phyloP scores from a whole-genome alignment of 2,113 vertebrate genomes.

The Sinocyclocheilus anophthalmus region DNA sequence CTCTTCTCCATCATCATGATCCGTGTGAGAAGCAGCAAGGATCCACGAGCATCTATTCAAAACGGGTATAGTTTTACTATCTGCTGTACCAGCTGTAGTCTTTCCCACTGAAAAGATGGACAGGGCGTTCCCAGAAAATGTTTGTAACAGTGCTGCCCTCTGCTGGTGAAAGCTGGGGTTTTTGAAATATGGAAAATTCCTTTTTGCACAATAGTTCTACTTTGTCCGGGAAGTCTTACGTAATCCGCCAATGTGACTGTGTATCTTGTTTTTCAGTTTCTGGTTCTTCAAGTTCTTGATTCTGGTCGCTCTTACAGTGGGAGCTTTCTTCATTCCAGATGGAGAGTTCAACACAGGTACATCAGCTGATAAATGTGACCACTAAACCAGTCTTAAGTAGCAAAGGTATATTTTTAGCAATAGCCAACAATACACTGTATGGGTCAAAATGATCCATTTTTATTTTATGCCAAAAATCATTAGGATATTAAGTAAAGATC shows the following conservation, averaged over 20 bases:
- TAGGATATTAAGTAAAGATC: too few species aligned
- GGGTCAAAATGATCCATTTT: too few species aligned
- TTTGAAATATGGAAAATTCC: neutral
- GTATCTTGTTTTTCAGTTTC: slow-evolving; percentile 76
- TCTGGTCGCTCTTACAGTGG: slow-evolving; percentile 89
- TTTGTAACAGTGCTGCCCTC: neutral
- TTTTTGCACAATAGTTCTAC: slow-evolving; percentile 5
- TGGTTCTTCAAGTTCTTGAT: slow-evolving; percentile 98
- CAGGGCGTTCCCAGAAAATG: neutral
- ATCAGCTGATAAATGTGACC: neutral
- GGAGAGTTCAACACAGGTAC: slow-evolving; percentile 87
- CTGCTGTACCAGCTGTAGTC: neutral
- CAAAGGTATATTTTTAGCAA: too few species aligned
- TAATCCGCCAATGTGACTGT: neutral
- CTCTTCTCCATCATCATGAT: slow-evolving; percentile 85
- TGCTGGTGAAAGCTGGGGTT: neutral
- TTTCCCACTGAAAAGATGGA: neutral
- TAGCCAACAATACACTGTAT: too few species aligned
- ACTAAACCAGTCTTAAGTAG: too few species aligned
- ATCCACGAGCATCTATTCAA: slow-evolving; percentile 86
- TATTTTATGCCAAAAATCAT: too few species aligned
- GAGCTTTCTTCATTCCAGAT: slow-evolving; percentile 94
- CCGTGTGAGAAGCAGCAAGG: slow-evolving; percentile 87
- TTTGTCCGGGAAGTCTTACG: neutral
- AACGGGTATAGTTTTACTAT: slow-evolving; percentile 80